Evolutionary conservation across 1,140 invertebrate species (phyloP), one percentile per base, ranked within the genome.

Genomic region (Drosophila sulfurigaster): DNA sequence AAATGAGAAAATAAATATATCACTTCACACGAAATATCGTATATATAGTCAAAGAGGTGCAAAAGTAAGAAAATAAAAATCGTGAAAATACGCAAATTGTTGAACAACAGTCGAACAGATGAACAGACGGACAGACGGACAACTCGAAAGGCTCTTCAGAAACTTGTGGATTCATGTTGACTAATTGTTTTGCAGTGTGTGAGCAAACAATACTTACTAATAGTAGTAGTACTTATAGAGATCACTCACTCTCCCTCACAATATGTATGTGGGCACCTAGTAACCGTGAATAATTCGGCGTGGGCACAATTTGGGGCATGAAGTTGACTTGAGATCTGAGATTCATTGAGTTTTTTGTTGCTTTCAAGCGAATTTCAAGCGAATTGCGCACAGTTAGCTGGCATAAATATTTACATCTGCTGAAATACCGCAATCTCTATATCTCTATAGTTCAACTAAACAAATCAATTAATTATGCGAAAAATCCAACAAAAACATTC

Each of bases 381-480:
- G 60, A 86, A 86, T 87, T 82, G 59, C 60, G 67, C 83, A 57
- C 77, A 79, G 82, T 76, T 72, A 66, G 79, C 64, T 78, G 82
- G 88, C 41, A 72, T 87, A 87, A 87, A 87, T 83, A 87, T 87
- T 87, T 88, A 88, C 67, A 30, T 58, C 63, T 60, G 52, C 76
- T 32, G 7, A 54, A 65, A 86, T 59, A 81, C 78, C 81, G 52
- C 70, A 85, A 71, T 69, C 62, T 46, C 45, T 58, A 52, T 63
- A 71, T 69, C 62, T 46, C 45, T 58, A 52, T 63, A 75, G 80
- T 75, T 88, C 28, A 81, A 79, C 85, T 85, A 89, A 88, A 89
- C 85, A 89, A 89, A 89, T 89, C 78, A 89, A 89, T 89, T 89
- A 85, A 89, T 89, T 89, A 81, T 78, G 66, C 78, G 75, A 65